Evolutionary conservation across 35 echinoderm and acorn worm species (phyloP).

Genomic region (Heliocidaris tuberculata): DNA sequence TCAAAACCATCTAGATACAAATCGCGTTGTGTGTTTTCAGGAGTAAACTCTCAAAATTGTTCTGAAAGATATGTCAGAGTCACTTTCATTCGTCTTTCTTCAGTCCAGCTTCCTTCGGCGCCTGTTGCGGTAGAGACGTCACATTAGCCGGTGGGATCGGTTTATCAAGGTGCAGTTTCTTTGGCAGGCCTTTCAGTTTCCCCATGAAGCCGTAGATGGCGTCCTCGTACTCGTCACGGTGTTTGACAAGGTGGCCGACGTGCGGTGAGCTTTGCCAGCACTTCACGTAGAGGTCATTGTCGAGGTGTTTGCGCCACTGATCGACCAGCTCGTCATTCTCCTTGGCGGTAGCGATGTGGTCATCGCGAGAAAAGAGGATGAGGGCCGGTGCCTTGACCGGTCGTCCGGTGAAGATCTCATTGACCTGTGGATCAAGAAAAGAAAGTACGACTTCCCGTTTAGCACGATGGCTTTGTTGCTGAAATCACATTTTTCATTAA

Average conservation of each 20-base stretch:
- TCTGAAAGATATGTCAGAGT: background rate
- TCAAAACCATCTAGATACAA: background rate
- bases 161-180: background rate
- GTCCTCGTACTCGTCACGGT: conserved; percentile 56
- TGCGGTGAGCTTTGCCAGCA: conserved; percentile 67
- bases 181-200: conserved; percentile 7
- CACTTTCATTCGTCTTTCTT: background rate
- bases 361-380: conserved; percentile 57
- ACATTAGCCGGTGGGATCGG: background rate
- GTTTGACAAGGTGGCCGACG: conserved; percentile 56
- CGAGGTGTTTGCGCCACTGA: conserved; percentile 39
- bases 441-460: background rate
- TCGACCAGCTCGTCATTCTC: conserved; percentile 49
- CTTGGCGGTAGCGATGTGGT: conserved; percentile 55
- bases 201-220: conserved; percentile 43
- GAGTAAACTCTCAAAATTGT: background rate
- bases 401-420: conserved; percentile 27
- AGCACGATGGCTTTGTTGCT: no score
- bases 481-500: no score
- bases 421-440: conserved; percentile 21
- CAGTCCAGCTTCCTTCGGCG: background rate
- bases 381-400: conserved; percentile 57
- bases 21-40: background rate
- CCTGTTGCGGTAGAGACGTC: background rate
- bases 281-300: conserved; percentile 45